A percentile compares a stretch with the other conserved stretches of the same genome.
phyloP scores from a whole-genome alignment of 2,888 invertebrate species.

The Nomada flava region DNA sequence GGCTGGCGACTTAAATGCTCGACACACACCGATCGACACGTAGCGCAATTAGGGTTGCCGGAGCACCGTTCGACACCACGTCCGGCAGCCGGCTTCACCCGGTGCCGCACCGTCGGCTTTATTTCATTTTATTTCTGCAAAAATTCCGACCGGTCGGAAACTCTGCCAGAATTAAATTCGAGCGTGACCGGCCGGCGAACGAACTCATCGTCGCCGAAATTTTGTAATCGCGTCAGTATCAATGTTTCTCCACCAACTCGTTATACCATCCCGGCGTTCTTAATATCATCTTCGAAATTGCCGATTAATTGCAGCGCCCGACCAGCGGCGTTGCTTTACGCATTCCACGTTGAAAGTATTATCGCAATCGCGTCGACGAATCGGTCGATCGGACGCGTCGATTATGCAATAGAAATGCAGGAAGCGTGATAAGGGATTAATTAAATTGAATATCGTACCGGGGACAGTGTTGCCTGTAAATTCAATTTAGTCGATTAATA shows the following conservation, averaged over 20 bases:
- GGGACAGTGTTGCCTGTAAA: slow-evolving; percentile 43
- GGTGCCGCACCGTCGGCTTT: slow-evolving; percentile 35
- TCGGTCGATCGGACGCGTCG: not conserved
- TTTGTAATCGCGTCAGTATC: slow-evolving; percentile 54
- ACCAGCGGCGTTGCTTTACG: too few species aligned
- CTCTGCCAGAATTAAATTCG: slow-evolving; percentile 61
- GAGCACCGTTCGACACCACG: slow-evolving; percentile 34
- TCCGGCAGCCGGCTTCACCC: slow-evolving; percentile 20
- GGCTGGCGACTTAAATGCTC: slow-evolving; percentile 41
- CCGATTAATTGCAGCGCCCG: too few species aligned
- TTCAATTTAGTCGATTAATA: slow-evolving; percentile 65
- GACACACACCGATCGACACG: slow-evolving; percentile 43
- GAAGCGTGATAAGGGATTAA: slow-evolving; percentile 55
- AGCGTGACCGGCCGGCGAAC: slow-evolving; percentile 58
- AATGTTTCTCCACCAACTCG: slow-evolving; percentile 13
- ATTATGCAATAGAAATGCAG: slow-evolving; percentile 33
- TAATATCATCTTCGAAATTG: too few species aligned
- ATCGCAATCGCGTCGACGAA: too few species aligned
- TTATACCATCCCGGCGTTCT: too few species aligned
- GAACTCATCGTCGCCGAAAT: slow-evolving; percentile 48
- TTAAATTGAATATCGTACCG: slow-evolving; percentile 56
- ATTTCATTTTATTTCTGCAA: slow-evolving; percentile 57
- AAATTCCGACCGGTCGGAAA: slow-evolving; percentile 56
- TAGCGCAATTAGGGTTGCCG: slow-evolving; percentile 62
- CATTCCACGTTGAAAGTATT: too few species aligned